phyloP scores from a whole-genome alignment of 1,140 invertebrate species.

The Drosophila takahashii region DNA sequence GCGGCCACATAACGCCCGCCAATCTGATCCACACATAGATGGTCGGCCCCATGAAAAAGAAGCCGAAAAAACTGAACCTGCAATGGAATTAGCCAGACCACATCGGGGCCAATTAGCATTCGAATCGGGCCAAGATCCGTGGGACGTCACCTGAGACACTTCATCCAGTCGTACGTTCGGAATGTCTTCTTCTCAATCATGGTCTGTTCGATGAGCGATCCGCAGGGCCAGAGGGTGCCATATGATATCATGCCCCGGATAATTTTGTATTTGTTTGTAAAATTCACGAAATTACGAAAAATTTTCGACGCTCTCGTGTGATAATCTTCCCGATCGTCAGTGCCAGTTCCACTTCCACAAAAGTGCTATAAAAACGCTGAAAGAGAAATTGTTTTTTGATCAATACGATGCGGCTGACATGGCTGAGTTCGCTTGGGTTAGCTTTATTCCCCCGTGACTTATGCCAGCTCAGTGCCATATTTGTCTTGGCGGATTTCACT shows the following conservation, averaged over 20 bases:
- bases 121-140: conserved; percentile 17
- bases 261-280: conserved; percentile 85
- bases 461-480: conserved; percentile 12
- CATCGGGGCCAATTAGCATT: conserved; percentile 15
- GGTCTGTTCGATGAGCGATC: conserved; percentile 85
- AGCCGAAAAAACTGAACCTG: conserved; percentile 88
- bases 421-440: conserved; percentile 10
- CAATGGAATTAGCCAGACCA: not conserved
- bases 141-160: conserved; percentile 83
- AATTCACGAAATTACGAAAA: conserved; percentile 73
- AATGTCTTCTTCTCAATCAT: conserved; percentile 86
- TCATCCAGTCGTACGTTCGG: conserved; percentile 84
- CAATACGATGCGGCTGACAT: conserved; percentile 10
- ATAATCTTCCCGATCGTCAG: conserved; percentile 24
- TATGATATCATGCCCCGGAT: conserved; percentile 88
- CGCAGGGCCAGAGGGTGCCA: conserved; percentile 87
- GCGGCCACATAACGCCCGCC: conserved; percentile 87
- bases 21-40: conserved; percentile 88
- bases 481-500: conserved; percentile 27
- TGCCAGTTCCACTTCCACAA: conserved; percentile 30
- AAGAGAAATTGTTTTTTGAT: conserved; percentile 41
- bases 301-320: conserved; percentile 53
- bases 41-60: conserved; percentile 88
- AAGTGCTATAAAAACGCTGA: conserved; percentile 30
- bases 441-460: conserved; percentile 15